Conservation (phyloP, 2,888 invertebrate species). For the Heliconius cydno region DNA sequence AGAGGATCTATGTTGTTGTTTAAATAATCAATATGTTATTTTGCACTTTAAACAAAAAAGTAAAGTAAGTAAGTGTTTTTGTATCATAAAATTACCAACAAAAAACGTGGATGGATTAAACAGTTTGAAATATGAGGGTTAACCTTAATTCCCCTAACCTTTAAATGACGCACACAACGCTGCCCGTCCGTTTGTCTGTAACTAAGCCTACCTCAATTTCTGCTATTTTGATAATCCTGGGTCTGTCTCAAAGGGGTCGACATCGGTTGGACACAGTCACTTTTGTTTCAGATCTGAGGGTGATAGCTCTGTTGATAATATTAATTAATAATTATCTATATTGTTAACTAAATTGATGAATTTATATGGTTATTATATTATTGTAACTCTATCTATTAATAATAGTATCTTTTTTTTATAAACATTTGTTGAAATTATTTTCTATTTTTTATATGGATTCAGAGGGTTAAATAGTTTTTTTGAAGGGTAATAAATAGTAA, state of each 20-base stretch:
- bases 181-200: neutral
- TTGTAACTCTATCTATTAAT: neutral
- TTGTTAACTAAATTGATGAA: neutral
- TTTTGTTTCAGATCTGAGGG: neutral
- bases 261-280: neutral
- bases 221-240: conserved; percentile 15
- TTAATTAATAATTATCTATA: neutral
- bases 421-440: too few relatives aligned
- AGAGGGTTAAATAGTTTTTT: neutral
- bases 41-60: neutral
- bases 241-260: neutral
- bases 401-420: too few relatives aligned
- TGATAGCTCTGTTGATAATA: neutral
- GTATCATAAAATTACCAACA: neutral
- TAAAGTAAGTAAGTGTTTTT: conserved; percentile 7
- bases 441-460: neutral
- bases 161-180: neutral
- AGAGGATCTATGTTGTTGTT: too few relatives aligned
- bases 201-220: conserved; percentile 21
- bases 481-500: neutral
- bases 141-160: neutral
- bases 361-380: neutral
- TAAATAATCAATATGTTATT: neutral
- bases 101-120: conserved; percentile 2
- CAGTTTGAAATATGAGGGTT: conserved; percentile 21